Percentiles rank a stretch among this genome's conserved stretches.
Conservation (phyloP, 2,888 invertebrate species). For the Alloscopus bannaensis region DNA sequence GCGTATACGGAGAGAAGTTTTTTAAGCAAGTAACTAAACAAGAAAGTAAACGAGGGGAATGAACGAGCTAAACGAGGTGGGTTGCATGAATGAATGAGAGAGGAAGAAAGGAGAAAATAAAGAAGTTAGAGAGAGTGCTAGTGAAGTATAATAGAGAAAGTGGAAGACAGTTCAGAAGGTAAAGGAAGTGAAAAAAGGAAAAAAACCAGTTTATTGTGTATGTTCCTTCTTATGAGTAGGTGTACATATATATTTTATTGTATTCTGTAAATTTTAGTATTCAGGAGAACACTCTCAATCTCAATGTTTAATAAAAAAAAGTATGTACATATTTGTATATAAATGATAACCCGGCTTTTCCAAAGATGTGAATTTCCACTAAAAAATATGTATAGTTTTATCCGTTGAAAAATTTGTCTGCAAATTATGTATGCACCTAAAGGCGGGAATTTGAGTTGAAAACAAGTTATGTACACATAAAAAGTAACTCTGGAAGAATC, state of each 20-base stretch:
- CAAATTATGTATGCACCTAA: not conserved
- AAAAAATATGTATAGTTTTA: too few species aligned
- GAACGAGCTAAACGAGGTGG: constrained; percentile 50
- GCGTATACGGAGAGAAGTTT: not conserved
- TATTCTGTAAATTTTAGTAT: constrained; percentile 41
- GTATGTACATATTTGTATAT: too few species aligned
- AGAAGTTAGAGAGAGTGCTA: not conserved
- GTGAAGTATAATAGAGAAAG: not conserved
- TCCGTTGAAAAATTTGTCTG: not conserved
- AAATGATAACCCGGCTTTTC: too few species aligned
- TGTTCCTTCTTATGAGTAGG: too few species aligned
- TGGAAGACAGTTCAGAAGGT: not conserved
- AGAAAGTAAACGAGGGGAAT: constrained; percentile 52
- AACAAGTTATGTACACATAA: constrained; percentile 55
- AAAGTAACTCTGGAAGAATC: constrained; percentile 57
- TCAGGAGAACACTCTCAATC: constrained; percentile 21
- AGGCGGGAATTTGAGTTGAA: constrained; percentile 38
- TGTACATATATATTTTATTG: constrained; percentile 23
- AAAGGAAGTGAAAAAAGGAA: not conserved
- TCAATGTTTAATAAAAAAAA: constrained; percentile 3
- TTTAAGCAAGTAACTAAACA: constrained; percentile 35
- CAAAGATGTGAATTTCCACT: too few species aligned
- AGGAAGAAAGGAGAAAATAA: constrained; percentile 15
- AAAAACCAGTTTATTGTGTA: constrained; percentile 34
- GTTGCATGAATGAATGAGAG: constrained; percentile 28